Evolutionary conservation across 1,140 invertebrate species (phyloP).

Genomic region (honey bee (Apis mellifera)): Amel_HAv3.1 CM009944.2:1046001-1046500

Average conservation of each 20-base stretch:
- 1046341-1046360: constrained; percentile 64
- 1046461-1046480: neutral
- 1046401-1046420: constrained; percentile 54
- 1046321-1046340: constrained; percentile 69
- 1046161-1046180: constrained; percentile 24
- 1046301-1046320: constrained; percentile 78
- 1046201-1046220: constrained; percentile 20
- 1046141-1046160: constrained; percentile 36
- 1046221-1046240: constrained; percentile 7
- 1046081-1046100: constrained; percentile 74
- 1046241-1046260: constrained; percentile 28
- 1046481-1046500: neutral
- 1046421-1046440: constrained; percentile 71
- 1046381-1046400: constrained; percentile 53
- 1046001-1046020: too few relatives aligned
- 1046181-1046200: constrained; percentile 33
- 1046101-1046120: constrained; percentile 76
- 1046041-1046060: constrained; percentile 19
- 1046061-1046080: constrained; percentile 37
- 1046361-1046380: constrained; percentile 58
- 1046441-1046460: constrained; percentile 66
- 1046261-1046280: constrained; percentile 69
- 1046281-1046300: constrained; percentile 79
- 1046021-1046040: neutral
- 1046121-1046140: constrained; percentile 68